These are phyloP conservation scores for Gymnothorax reevesii DNA, from an alignment of 2,797 vertebrate species.

Conservation along the genomic window DNA sequence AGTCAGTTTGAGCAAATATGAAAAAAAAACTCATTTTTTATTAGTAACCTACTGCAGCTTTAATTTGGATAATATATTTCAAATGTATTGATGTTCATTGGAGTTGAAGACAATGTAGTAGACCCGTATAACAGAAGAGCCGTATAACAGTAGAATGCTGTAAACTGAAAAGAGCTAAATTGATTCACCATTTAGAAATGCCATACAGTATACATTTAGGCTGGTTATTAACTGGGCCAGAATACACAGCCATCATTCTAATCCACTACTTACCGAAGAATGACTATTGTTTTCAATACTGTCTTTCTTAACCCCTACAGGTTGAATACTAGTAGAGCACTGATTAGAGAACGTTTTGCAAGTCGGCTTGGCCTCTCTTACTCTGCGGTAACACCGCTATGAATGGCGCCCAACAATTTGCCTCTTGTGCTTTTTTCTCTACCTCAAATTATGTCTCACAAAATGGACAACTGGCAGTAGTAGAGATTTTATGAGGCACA, in stretches of 20 bases:
- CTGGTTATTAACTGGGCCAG: not conserved
- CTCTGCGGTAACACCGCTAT: not conserved
- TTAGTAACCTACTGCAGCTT: no score
- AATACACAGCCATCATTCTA: not conserved
- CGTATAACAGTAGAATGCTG: not conserved
- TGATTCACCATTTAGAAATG: not conserved
- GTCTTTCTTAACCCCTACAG: not conserved
- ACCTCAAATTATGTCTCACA: not conserved
- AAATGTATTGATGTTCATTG: not conserved
- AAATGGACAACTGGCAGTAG: not conserved
- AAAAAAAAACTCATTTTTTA: not conserved
- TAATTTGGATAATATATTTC: not conserved
- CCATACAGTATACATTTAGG: not conserved
- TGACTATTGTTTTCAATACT: not conserved
- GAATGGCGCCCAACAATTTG: not conserved
- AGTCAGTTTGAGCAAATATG: not conserved
- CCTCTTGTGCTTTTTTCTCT: not conserved
- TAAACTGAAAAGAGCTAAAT: not conserved
- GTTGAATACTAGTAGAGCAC: not conserved
- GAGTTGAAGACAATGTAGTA: not conserved
- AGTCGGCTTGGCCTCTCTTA: not conserved
- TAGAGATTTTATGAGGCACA: constrained; percentile 12
- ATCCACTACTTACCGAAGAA: not conserved
- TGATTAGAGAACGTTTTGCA: not conserved
- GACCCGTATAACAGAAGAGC: not conserved